Base-by-base conservation (phyloP, 2,797 vertebrate species). In the Cyclopterus lumpus region DNA sequence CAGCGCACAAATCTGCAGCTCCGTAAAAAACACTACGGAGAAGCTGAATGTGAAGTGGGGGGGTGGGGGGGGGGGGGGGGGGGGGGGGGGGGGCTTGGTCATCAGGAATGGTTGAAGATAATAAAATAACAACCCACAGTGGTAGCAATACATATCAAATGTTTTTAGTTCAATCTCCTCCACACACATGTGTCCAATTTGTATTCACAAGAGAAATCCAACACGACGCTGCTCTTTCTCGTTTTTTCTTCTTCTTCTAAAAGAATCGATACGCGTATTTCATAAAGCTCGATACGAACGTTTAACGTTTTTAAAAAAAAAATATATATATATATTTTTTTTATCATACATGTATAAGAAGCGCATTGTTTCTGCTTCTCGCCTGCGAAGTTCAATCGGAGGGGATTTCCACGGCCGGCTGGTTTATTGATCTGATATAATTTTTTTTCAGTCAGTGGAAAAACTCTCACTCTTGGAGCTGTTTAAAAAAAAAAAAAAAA, bases 1-100 rank as follows among this genome's bases (percentile, higher is more conserved):
- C 85, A 71, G 90, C 69, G 75, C 86, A 92, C 89, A 93, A 92
- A 93, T 93, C 91, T 91, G 86, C 88, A 65, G 75, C 81, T 76
- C 71, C 3, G 77, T 84, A 70, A 82, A 84, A 82, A 72, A 82
- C 83, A 82, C 77, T n/a, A 73, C 15, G 0, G 20, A 60, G 73
- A 62, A 9, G 85, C 46, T 24, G 73, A 48, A 69, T 62, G 79
- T 30, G 71, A 83, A n/a, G n/a, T n/a, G n/a, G n/a, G 26, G 26
- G 28, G 26, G 26, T 28, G 26, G 74, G 55, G 71, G 83, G 82
- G 82, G 77, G 69, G 46, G 72, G 78, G 65, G 74, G 58, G 67
- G 80, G 81, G 77, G 70, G 70, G 84, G 74, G 7, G 70, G 79
- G n/a, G n/a, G n/a, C n/a, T n/a, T n/a, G n/a, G n/a, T 83, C 46